Percentiles rank a stretch among this genome's conserved stretches.
Conservation (phyloP, 2,797 vertebrate species). For the Petrocephalus schoutedeni region DNA sequence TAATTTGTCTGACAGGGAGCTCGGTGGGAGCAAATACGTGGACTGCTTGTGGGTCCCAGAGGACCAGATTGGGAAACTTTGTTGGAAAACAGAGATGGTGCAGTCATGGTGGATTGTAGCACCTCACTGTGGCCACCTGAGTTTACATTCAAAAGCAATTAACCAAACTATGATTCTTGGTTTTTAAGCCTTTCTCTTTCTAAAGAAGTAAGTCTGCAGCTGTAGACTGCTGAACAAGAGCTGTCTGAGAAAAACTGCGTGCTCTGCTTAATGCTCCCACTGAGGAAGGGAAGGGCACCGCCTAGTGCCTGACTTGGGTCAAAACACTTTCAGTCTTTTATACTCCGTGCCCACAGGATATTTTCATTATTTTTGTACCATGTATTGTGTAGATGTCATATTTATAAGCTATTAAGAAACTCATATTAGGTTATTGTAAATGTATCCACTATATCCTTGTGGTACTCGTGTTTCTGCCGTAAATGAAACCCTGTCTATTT, state of each 20-base stretch:
- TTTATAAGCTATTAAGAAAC: slow-evolving; percentile 83
- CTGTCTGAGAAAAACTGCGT: neutral
- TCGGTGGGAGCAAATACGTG: too few species aligned
- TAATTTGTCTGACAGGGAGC: too few species aligned
- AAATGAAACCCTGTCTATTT: slow-evolving; percentile 69
- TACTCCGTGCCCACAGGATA: slow-evolving; percentile 67
- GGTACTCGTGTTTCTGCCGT: slow-evolving; percentile 72
- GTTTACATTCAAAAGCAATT: slow-evolving; percentile 31
- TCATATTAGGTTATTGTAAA: slow-evolving; percentile 71
- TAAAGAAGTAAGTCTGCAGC: slow-evolving; percentile 34
- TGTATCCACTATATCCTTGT: slow-evolving; percentile 77
- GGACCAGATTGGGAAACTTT: too few species aligned
- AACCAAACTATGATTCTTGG: neutral
- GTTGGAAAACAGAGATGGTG: neutral
- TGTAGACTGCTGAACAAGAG: slow-evolving; percentile 1
- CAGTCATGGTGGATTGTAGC: neutral
- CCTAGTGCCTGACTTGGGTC: slow-evolving; percentile 68
- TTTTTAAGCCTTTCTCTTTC: neutral
- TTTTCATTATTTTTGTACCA: slow-evolving; percentile 80
- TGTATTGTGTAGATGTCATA: slow-evolving; percentile 80
- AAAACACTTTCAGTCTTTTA: slow-evolving; percentile 49
- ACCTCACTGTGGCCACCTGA: neutral
- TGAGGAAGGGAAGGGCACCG: slow-evolving; percentile 46
- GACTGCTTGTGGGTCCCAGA: too few species aligned
- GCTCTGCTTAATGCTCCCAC: slow-evolving; percentile 3